A percentile compares a stretch with the other conserved stretches of the same genome.
phyloP scores from a whole-genome alignment of 2,113 vertebrate species.

The Platichthys flesus region DNA sequence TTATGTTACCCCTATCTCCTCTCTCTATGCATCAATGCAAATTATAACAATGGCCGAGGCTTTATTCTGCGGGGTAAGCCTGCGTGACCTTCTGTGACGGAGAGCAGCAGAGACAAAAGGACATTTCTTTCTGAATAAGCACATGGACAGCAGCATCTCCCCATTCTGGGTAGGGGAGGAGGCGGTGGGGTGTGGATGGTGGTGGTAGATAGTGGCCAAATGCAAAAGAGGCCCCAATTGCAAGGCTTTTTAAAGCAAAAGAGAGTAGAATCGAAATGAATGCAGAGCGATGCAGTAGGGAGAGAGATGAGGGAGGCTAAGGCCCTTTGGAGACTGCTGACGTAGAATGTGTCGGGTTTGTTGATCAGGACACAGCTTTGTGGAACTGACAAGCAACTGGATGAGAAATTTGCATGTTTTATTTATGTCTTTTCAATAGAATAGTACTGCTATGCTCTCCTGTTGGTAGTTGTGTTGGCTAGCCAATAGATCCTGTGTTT shows the following conservation, averaged over 20 bases:
- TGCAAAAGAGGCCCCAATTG: conserved; percentile 63
- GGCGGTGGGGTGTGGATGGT: not conserved
- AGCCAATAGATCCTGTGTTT: conserved; percentile 1
- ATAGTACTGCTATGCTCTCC: conserved; percentile 10
- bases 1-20: conserved; percentile 60
- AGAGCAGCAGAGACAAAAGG: conserved; percentile 81
- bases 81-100: conserved; percentile 83
- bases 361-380: conserved; percentile 54
- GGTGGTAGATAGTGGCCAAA: conserved; percentile 42
- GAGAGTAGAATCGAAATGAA: conserved; percentile 59
- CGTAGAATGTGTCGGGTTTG: conserved; percentile 44
- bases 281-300: conserved; percentile 47
- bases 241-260: conserved; percentile 61
- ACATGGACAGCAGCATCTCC: conserved; percentile 73
- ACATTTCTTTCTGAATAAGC: conserved; percentile 79
- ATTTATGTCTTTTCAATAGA: conserved; percentile 62
- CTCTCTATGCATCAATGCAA: conserved; percentile 85
- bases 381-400: conserved; percentile 48
- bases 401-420: conserved; percentile 58
- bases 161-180: conserved; percentile 22
- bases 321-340: conserved; percentile 52
- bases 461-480: not conserved
- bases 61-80: conserved; percentile 81
- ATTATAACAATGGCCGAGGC: conserved; percentile 83
- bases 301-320: conserved; percentile 25